Percentiles rank a stretch among this genome's conserved stretches.
phyloP scores from a whole-genome alignment of 2,797 vertebrate species.

The Bradypodion pumilum region DNA sequence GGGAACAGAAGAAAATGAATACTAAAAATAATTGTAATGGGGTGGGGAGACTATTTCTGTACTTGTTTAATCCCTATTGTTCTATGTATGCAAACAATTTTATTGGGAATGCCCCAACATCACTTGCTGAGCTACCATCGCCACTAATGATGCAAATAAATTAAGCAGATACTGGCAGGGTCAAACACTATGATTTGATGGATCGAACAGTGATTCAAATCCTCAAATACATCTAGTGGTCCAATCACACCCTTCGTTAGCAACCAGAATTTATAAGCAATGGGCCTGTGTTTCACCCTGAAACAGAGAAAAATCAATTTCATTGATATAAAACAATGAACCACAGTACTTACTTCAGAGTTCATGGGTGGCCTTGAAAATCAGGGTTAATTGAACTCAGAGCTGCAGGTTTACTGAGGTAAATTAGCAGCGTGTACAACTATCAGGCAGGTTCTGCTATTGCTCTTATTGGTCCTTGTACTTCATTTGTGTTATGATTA shows the following conservation, averaged over 20 bases:
- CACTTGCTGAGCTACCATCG: slow-evolving; percentile 42
- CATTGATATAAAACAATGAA: slow-evolving; percentile 65
- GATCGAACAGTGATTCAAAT: slow-evolving; percentile 38
- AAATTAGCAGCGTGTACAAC: slow-evolving; percentile 74
- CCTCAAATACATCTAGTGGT: slow-evolving; percentile 32
- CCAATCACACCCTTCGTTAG: slow-evolving; percentile 63
- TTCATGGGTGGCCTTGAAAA: slow-evolving; percentile 78
- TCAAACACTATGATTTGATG: slow-evolving; percentile 51
- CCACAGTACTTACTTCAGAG: slow-evolving; percentile 72
- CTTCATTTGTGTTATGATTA: slow-evolving; percentile 72
- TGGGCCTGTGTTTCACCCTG: slow-evolving; percentile 52
- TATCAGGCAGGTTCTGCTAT: slow-evolving; percentile 70
- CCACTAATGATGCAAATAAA: slow-evolving; percentile 53
- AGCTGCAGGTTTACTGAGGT: slow-evolving; percentile 74
- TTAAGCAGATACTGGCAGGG: slow-evolving; percentile 43
- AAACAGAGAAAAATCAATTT: slow-evolving; percentile 72
- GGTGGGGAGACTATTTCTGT: neutral
- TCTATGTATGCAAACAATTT: slow-evolving; percentile 40
- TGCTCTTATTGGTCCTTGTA: slow-evolving; percentile 71
- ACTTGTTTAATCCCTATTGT: slow-evolving; percentile 60
- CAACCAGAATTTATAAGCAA: slow-evolving; percentile 66
- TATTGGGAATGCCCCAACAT: slow-evolving; percentile 43
- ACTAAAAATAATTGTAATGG: slow-evolving; percentile 57
- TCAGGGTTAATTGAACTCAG: slow-evolving; percentile 80
- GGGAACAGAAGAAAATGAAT: slow-evolving; percentile 50